Percentiles rank a stretch among this genome's conserved stretches.
phyloP scores from a whole-genome alignment of 2,113 vertebrate genomes.

The Misgurnus mizolepis region DNA sequence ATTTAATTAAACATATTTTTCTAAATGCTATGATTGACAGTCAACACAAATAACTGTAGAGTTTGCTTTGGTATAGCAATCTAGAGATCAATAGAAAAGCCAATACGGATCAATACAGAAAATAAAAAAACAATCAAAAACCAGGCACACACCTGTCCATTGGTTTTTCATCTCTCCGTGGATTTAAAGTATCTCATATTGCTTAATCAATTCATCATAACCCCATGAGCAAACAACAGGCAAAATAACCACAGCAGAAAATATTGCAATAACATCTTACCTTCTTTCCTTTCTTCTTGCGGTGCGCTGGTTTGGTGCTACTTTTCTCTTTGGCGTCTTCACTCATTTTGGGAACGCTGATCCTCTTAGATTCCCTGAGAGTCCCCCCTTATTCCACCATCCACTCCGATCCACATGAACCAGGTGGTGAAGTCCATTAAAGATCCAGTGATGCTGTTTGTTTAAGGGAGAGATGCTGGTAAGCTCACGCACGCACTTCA shows the following conservation, averaged over 20 bases:
- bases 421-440: slow-evolving; percentile 65
- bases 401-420: slow-evolving; percentile 84
- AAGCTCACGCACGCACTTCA: slow-evolving; percentile 65
- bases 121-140: background rate
- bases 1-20: background rate
- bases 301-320: slow-evolving; percentile 83
- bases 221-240: slow-evolving; percentile 4
- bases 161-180: background rate
- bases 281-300: slow-evolving; percentile 99
- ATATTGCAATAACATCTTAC: slow-evolving; percentile 70
- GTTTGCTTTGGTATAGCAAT: background rate
- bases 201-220: slow-evolving; percentile 49
- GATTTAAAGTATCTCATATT: background rate
- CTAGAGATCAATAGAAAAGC: background rate
- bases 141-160: background rate
- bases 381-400: slow-evolving; percentile 57
- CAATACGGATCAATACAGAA: background rate
- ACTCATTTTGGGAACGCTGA: slow-evolving; percentile 84
- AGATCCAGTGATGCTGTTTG: slow-evolving; percentile 29
- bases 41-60: slow-evolving; percentile 11
- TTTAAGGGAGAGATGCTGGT: slow-evolving; percentile 41
- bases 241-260: slow-evolving; percentile 51
- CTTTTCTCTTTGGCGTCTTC: slow-evolving; percentile 95
- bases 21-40: background rate
- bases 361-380: slow-evolving; percentile 50